Evolutionary conservation across 2,113 vertebrate species (phyloP).

Genomic region (Butastur rufipennis): DNA sequence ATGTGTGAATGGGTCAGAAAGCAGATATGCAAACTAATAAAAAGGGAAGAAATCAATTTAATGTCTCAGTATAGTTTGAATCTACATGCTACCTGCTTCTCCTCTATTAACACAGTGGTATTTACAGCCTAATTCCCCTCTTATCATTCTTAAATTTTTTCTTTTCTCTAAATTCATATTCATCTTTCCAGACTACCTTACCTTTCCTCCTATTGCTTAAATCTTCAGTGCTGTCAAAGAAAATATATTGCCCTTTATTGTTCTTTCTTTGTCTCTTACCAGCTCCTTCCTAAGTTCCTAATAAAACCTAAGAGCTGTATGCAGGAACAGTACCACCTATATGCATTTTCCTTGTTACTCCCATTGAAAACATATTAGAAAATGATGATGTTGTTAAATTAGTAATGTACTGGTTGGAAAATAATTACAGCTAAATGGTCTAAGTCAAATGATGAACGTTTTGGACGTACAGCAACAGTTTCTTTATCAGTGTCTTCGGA

Average conservation of each 20-base stretch:
- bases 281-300: neutral
- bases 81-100: neutral
- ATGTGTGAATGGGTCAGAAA: neutral
- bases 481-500: neutral
- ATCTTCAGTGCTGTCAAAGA: neutral
- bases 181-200: neutral
- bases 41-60: neutral
- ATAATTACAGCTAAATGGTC: neutral
- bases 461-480: neutral
- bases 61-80: neutral
- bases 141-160: neutral
- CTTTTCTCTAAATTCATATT: neutral
- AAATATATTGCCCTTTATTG: neutral
- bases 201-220: neutral
- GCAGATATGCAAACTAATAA: neutral
- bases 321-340: neutral
- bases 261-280: neutral
- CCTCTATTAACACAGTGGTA: neutral
- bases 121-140: neutral
- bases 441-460: neutral
- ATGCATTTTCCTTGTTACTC: neutral
- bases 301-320: neutral
- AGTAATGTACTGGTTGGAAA: neutral
- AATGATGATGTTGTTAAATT: neutral
- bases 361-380: neutral